phyloP scores from a whole-genome alignment of 2,888 invertebrate genomes.

The Blera fallax region DNA sequence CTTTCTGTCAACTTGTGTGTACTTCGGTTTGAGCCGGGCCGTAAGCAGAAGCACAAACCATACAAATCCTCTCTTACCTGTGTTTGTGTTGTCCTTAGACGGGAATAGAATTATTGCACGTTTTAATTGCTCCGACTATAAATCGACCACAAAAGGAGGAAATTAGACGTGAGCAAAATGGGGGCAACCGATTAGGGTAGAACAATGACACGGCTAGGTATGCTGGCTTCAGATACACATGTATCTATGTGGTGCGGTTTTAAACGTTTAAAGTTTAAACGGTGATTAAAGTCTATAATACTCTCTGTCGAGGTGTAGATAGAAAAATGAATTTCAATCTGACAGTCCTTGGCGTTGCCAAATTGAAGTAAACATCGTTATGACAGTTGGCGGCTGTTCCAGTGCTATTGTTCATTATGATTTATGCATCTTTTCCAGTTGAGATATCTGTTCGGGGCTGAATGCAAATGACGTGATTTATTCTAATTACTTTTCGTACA shows the following conservation, averaged over 20 bases:
- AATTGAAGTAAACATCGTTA: constrained; percentile 1
- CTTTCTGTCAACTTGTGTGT: constrained; percentile 40
- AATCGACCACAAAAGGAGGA: constrained; percentile 64
- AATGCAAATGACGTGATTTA: constrained; percentile 47
- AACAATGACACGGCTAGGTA: neutral
- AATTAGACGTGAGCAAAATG: constrained; percentile 28
- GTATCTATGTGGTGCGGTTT: constrained; percentile 19
- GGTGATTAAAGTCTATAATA: neutral
- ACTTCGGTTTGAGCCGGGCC: neutral
- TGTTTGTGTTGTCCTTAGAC: constrained; percentile 38
- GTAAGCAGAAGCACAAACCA: constrained; percentile 7
- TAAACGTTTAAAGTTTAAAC: neutral
- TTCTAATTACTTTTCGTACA: constrained; percentile 41
- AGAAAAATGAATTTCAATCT: constrained; percentile 34
- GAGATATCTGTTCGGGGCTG: neutral
- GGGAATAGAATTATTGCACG: constrained; percentile 60
- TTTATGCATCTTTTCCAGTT: constrained; percentile 38
- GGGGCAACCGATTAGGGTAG: constrained; percentile 40
- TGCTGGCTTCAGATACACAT: constrained; percentile 15
- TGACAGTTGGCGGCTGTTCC: neutral
- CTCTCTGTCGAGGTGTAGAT: constrained; percentile 20
- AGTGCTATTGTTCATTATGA: constrained; percentile 33
- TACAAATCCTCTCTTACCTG: constrained; percentile 23
- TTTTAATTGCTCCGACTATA: constrained; percentile 67
- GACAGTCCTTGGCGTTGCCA: constrained; percentile 23